A percentile compares a stretch with the other conserved stretches of the same genome.
Conservation (phyloP, 2,888 invertebrate species). For the Lepetodrilus schrolli region DNA sequence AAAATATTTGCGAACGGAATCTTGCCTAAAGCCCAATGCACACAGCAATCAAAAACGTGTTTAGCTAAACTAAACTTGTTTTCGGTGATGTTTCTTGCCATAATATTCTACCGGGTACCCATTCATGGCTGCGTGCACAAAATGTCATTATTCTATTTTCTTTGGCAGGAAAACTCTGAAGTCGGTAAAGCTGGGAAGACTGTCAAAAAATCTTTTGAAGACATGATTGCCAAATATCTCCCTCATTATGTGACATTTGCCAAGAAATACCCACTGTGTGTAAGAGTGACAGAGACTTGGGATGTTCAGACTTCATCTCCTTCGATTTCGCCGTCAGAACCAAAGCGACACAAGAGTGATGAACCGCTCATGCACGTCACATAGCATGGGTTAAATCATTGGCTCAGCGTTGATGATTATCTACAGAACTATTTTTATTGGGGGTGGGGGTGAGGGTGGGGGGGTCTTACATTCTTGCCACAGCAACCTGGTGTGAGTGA, state of each 20-base stretch:
- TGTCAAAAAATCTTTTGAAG: constrained; percentile 64
- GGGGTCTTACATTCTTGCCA: no score
- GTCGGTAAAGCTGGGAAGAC: constrained; percentile 67
- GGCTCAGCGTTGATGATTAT: not conserved
- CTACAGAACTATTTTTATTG: not conserved
- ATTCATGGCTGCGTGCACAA: no score
- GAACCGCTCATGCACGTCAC: not conserved
- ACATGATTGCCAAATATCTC: constrained; percentile 60
- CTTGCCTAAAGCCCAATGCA: no score
- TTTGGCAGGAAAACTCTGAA: constrained; percentile 63
- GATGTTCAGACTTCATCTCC: no score
- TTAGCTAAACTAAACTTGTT: no score
- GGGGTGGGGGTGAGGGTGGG: no score
- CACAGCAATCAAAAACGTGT: no score
- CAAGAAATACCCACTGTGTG: constrained; percentile 38
- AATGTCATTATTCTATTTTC: no score
- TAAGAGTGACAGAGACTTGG: not conserved
- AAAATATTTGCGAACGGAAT: no score
- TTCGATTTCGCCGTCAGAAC: not conserved
- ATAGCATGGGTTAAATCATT: not conserved
- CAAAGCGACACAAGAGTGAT: not conserved
- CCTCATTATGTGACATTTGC: constrained; percentile 57
- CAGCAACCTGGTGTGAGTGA: no score
- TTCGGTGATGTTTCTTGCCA: no score
- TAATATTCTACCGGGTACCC: no score